Evolutionary conservation across 2,888 invertebrate species (phyloP).

Genomic region (Pterostichus niger): DNA sequence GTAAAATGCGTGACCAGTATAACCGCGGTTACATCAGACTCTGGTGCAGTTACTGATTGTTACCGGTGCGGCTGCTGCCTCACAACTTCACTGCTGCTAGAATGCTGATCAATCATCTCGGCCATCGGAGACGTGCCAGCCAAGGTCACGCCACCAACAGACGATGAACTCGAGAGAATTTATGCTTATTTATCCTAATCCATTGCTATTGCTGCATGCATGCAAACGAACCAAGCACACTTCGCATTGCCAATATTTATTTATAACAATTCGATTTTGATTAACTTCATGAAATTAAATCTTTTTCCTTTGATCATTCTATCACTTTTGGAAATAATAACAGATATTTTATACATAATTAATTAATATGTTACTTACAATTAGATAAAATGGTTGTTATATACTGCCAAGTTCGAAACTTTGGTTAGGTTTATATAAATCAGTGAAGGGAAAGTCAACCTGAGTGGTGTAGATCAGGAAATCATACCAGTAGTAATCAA

Average conservation of each 20-base stretch:
- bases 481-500: no score
- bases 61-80: constrained; percentile 35
- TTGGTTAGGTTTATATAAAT: no score
- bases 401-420: no score
- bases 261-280: not conserved
- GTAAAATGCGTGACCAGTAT: constrained; percentile 35
- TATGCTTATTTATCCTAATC: constrained; percentile 28
- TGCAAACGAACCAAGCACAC: not conserved
- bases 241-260: not conserved
- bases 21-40: constrained; percentile 40
- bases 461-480: no score
- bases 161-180: constrained; percentile 19
- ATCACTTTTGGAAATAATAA: no score
- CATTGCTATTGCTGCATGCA: constrained; percentile 24
- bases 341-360: no score
- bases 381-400: no score
- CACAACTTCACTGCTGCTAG: constrained; percentile 6
- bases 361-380: no score
- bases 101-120: constrained; percentile 64
- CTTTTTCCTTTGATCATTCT: no score
- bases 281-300: not conserved
- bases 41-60: constrained; percentile 47
- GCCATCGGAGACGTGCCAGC: constrained; percentile 51
- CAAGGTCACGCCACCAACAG: constrained; percentile 55
- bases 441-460: no score